Base-by-base conservation (phyloP, 2,113 vertebrate species). In the Hippolais icterina region DNA sequence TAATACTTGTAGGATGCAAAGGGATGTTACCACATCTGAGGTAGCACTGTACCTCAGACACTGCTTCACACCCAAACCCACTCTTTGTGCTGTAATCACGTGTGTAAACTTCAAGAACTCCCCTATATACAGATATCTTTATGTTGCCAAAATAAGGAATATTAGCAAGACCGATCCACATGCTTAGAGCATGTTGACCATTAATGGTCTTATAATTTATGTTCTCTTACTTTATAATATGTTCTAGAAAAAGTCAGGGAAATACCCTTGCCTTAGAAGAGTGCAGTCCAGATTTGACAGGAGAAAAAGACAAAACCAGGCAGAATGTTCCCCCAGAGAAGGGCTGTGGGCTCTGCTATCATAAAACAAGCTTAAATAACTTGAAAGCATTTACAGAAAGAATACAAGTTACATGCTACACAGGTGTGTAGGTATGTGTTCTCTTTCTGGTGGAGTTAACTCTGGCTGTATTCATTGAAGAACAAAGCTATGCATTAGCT, bases 361-460 rank as follows among this genome's bases (percentile, higher is more conserved):
- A 57, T 42, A 6, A 89, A 96, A 95, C 80, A 92, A 96, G 47
- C 63, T 96, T 81, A 89, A 96, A 93, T 78, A 88, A 87, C 91
- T 92, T 90, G 87, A 93, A 93, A 96, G 91, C 87, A 87, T 83
- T 63, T 44, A 35, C 70, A 94, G 77, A 69, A 96, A 89, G 75
- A 53, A 41, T 53, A 7, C 41, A 75, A 41, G 49, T 49, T 27
- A 7, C 25, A 24, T 33, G 25, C 57, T 77, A 15, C 47, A 39
- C 63, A 94, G 76, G 68, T 76, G 74, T 57, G 82, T 82, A 95
- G 89, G 80, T 84, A 89, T 37, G 61, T 72, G 75, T 81, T 95
- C 18, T 49, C 54, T 4, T 69, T 37, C 54, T 13, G 46, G 37
- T n/a, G 41, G 21, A 77, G 64, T 53, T 64, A 78, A 63, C 50